Evolutionary conservation across 2,888 invertebrate genomes (phyloP).

Genomic region (Aphodius sticticus): DNA sequence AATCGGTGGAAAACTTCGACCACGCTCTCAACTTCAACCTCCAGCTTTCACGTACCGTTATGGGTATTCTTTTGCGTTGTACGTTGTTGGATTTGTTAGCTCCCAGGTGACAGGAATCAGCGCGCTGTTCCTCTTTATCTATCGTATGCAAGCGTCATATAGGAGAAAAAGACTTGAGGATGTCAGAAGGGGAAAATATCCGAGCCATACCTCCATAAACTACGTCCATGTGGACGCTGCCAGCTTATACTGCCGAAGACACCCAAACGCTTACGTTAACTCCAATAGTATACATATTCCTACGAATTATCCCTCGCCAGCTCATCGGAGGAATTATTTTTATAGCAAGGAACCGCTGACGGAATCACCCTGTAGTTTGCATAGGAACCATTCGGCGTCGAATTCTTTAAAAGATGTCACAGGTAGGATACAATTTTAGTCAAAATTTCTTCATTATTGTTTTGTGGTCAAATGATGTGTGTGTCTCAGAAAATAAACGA

Average conservation of each 20-base stretch:
- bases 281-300: conserved; percentile 57
- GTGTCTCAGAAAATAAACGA: too few relatives aligned
- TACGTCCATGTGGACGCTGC: conserved; percentile 52
- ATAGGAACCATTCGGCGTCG: conserved; percentile 59
- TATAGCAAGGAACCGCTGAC: conserved; percentile 67
- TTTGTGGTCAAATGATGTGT: too few relatives aligned
- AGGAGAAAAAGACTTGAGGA: conserved; percentile 63
- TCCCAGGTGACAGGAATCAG: conserved; percentile 87
- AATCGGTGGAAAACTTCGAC: conserved; percentile 85
- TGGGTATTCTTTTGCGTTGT: conserved; percentile 87
- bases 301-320: conserved; percentile 59
- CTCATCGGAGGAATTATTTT: conserved; percentile 69
- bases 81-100: conserved; percentile 83
- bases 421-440: conserved; percentile 45
- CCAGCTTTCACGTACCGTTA: conserved; percentile 86
- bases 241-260: conserved; percentile 56
- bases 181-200: conserved; percentile 63
- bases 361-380: conserved; percentile 65
- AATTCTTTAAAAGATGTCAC: conserved; percentile 68
- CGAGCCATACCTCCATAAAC: conserved; percentile 52
- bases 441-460: too few relatives aligned
- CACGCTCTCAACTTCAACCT: conserved; percentile 79
- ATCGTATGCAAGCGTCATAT: conserved; percentile 73
- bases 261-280: conserved; percentile 60
- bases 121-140: conserved; percentile 87